Percentiles rank a stretch among this genome's conserved stretches.
phyloP scores from a whole-genome alignment of 2,113 vertebrate species.

The Seriola dumerili region DNA sequence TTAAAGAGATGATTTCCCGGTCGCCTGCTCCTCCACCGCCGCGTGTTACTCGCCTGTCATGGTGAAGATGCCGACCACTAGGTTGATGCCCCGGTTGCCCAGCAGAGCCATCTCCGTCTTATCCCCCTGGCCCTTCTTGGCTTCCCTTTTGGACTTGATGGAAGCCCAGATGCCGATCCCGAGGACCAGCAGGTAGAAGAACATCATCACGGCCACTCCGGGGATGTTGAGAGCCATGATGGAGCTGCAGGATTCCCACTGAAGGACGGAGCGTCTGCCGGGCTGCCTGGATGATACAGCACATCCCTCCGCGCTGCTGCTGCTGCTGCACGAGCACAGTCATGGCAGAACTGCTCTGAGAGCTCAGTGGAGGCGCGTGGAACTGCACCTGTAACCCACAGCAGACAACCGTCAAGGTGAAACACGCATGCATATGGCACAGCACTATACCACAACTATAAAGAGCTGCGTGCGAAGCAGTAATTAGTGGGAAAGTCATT shows the following conservation, averaged over 20 bases:
- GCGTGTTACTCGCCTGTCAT: conserved; percentile 48
- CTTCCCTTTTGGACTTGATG: conserved; percentile 39
- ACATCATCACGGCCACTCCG: conserved; percentile 40
- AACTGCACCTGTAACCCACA: conserved; percentile 13
- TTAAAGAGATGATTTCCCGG: no score
- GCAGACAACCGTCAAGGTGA: conserved; percentile 27
- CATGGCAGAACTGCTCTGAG: not conserved
- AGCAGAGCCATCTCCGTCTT: conserved; percentile 54
- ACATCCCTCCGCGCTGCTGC: conserved; percentile 26
- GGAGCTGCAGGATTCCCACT: not conserved
- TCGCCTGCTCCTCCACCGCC: no score
- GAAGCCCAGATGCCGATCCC: conserved; percentile 62
- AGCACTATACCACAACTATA: not conserved
- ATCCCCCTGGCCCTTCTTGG: conserved; percentile 19
- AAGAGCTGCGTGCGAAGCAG: no score
- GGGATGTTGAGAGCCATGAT: conserved; percentile 56
- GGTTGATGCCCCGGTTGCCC: conserved; percentile 59
- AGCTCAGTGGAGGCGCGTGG: conserved; percentile 12
- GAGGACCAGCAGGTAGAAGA: conserved; percentile 68
- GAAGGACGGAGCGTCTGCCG: conserved; percentile 15
- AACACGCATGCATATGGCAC: not conserved
- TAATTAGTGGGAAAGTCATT: no score
- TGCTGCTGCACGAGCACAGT: not conserved
- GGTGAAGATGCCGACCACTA: conserved; percentile 63
- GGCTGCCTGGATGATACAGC: conserved; percentile 19